Percentiles rank a stretch among this genome's conserved stretches.
These are phyloP conservation scores for Onychostoma macrolepis DNA, from an alignment of 2,113 vertebrate species.

Conservation along the genomic window DNA sequence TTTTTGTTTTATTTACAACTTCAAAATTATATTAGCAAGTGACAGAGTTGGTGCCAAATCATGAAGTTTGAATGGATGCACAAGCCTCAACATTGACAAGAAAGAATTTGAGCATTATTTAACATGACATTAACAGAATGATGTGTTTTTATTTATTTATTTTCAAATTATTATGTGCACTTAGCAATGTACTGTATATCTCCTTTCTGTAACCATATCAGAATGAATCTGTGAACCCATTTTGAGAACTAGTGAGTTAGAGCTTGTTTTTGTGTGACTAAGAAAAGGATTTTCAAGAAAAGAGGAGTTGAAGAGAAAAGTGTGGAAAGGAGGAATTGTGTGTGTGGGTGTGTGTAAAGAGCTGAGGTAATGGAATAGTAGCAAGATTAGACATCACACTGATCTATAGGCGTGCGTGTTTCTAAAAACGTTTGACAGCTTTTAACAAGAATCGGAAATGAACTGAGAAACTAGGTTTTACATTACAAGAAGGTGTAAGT, in stretches of 20 bases:
- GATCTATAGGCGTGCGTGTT: not conserved
- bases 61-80: not conserved
- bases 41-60: not conserved
- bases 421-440: not conserved
- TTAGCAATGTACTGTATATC: not conserved
- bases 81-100: not conserved
- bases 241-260: not conserved
- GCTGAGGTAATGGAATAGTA: not conserved
- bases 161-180: not conserved
- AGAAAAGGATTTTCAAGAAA: not conserved
- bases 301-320: not conserved
- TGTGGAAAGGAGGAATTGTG: not conserved
- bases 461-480: slow-evolving; percentile 1
- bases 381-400: slow-evolving; percentile 4
- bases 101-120: not conserved
- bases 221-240: not conserved
- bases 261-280: not conserved
- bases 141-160: too few species aligned
- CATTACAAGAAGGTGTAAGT: not conserved
- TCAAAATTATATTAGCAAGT: not conserved
- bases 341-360: not conserved
- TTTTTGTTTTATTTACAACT: too few species aligned
- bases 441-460: not conserved
- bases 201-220: not conserved
- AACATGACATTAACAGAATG: too few species aligned